These are phyloP conservation scores for Aix galericulata DNA, from an alignment of 2,113 vertebrate species.

Conservation along the genomic window DNA sequence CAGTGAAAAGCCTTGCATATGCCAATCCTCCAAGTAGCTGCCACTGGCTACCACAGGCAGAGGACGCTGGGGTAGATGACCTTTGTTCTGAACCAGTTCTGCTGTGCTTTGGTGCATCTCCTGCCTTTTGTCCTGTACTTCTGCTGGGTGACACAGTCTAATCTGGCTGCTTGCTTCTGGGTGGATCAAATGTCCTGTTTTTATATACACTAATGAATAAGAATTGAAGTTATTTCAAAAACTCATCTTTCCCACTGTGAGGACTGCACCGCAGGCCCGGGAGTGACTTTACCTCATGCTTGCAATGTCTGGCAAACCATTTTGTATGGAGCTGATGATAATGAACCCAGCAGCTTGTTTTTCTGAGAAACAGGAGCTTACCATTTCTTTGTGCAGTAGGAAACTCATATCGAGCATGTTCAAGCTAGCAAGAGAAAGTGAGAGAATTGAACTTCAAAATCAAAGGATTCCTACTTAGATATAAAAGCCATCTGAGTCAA, in stretches of 20 bases:
- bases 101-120: background rate
- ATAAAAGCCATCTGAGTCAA: background rate
- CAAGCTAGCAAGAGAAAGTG: background rate
- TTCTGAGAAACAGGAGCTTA: constrained; percentile 36
- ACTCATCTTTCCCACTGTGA: constrained; percentile 5
- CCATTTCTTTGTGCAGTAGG: constrained; percentile 7
- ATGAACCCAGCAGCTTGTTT: constrained; percentile 42
- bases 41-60: background rate
- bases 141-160: background rate
- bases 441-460: background rate
- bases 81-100: background rate
- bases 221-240: constrained; percentile 28
- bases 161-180: background rate
- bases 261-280: background rate
- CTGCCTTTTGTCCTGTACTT: background rate
- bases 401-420: background rate
- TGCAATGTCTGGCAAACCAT: constrained; percentile 44
- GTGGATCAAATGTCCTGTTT: constrained; percentile 24
- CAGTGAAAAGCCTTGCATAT: background rate
- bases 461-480: background rate
- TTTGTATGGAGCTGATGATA: constrained; percentile 1
- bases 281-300: constrained; percentile 23
- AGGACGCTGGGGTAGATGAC: background rate
- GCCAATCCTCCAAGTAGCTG: background rate
- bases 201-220: background rate